phyloP scores from a whole-genome alignment of 2,113 vertebrate species.

The Mustela nigripes region DNA sequence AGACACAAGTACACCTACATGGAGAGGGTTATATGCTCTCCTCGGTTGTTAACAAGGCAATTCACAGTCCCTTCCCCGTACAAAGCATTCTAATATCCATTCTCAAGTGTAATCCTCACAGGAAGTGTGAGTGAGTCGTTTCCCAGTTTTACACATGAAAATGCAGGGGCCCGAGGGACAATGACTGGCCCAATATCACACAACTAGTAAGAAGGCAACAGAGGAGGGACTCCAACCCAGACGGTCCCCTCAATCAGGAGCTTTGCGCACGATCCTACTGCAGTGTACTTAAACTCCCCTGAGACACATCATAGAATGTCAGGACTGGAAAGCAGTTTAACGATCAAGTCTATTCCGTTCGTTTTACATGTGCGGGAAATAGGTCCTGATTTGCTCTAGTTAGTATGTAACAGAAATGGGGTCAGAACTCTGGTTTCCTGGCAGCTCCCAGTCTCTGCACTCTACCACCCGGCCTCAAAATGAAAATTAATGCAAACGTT shows the following conservation, averaged over 20 bases:
- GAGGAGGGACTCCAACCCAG: background rate
- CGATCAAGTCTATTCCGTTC: background rate
- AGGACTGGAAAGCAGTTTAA: background rate
- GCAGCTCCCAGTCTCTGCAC: background rate
- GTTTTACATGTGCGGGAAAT: background rate
- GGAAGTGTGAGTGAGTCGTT: background rate
- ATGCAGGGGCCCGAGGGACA: background rate
- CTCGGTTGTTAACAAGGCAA: background rate
- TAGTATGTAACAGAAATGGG: background rate
- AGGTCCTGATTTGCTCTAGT: background rate
- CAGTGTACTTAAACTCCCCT: background rate
- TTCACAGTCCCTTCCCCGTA: background rate
- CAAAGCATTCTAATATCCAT: background rate
- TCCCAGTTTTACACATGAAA: constrained; percentile 4
- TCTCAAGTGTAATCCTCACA: background rate
- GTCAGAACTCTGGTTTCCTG: background rate
- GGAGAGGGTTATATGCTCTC: background rate
- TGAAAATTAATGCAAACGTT: background rate
- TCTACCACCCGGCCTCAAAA: background rate
- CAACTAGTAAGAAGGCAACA: background rate
- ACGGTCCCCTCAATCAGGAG: background rate
- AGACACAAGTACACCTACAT: background rate
- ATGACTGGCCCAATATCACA: background rate
- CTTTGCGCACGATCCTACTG: background rate
- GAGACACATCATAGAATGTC: background rate